Conservation (phyloP, 2,888 invertebrate species). For the Nesidiocoris tenuis region DNA sequence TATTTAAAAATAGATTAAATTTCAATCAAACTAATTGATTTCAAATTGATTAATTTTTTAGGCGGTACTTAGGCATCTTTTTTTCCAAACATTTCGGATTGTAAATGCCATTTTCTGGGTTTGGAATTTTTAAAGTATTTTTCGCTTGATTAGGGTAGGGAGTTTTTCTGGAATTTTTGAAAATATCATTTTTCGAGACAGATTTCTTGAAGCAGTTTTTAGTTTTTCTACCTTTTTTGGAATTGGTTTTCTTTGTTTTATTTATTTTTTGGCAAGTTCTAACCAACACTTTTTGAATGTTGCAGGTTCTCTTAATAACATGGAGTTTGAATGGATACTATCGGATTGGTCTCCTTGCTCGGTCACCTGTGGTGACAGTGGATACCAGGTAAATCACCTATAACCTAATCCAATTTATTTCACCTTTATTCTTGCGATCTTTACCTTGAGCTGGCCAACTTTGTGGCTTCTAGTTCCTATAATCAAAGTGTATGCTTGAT, state of each 20-base stretch:
- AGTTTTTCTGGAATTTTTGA: too few species aligned
- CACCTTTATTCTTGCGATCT: not conserved
- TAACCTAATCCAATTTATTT: not conserved
- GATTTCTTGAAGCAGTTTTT: too few species aligned
- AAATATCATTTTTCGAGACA: too few species aligned
- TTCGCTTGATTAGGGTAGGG: too few species aligned
- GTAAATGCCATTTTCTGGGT: too few species aligned
- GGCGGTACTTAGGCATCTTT: too few species aligned
- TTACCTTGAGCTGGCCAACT: not conserved
- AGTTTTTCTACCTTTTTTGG: constrained; percentile 52
- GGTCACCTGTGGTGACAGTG: constrained; percentile 76
- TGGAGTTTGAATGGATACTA: constrained; percentile 75
- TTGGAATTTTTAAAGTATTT: too few species aligned
- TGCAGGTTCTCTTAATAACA: constrained; percentile 55
- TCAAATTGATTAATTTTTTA: too few species aligned
- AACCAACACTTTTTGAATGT: constrained; percentile 36
- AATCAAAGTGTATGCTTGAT: too few species aligned
- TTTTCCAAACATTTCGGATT: too few species aligned
- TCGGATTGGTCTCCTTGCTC: constrained; percentile 86
- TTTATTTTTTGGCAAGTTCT: constrained; percentile 54
- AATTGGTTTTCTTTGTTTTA: constrained; percentile 47
- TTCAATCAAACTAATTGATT: too few species aligned
- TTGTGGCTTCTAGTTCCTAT: not conserved
- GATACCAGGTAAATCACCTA: constrained; percentile 58
- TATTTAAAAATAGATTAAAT: too few species aligned